Base-by-base conservation (phyloP, 2,113 vertebrate genomes). In the Sakesphorus luctuosus region DNA sequence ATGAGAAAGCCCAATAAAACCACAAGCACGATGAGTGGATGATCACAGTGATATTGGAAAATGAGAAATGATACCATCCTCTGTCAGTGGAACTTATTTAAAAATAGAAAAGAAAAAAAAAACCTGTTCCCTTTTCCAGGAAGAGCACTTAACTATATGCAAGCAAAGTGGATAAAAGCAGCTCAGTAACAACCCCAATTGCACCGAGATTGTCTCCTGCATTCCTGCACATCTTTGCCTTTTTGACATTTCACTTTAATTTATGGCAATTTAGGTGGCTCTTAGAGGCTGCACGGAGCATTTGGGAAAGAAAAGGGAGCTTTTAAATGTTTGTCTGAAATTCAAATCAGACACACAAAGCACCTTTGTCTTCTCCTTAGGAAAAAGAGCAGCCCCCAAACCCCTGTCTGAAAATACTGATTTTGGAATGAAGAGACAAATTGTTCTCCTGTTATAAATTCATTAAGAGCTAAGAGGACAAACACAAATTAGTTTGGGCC, bases 211-310 rank as follows among this genome's bases (percentile, higher is more conserved):
- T 94, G 95, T 95, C 96, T 97, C 79, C 53, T 74, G 90, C 82
- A 91, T 95, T 94, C 92, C 93, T 95, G 94, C 76, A 94, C 88
- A 88, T 95, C 94, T 86, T 94, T 95, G 95, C 94, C 95, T 95
- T 97, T 97, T 97, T 97, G 95, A 97, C 96, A 97, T 97, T 97
- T 97, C 96, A 95, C 94, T 96, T 97, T 97, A 96, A 97, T 97
- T 97, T 95, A 94, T 79, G 92, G 96, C 96, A 97, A 97, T 97
- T 97, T 97, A 89, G 84, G 91, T 90, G 86, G 91, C 93, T 97
- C 94, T 97, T 71, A 90, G 68, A 95, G 81, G 77, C 91, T 75
- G 90, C 71, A 14, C 85, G 31, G 80, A 47, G 47, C 63, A 0
- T 94, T 95, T 50, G 89, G 94, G 95, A 75, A 94, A 95, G 82